Conservation (phyloP, 2,797 vertebrate species). For the Sphenopsis melanotis region DNA sequence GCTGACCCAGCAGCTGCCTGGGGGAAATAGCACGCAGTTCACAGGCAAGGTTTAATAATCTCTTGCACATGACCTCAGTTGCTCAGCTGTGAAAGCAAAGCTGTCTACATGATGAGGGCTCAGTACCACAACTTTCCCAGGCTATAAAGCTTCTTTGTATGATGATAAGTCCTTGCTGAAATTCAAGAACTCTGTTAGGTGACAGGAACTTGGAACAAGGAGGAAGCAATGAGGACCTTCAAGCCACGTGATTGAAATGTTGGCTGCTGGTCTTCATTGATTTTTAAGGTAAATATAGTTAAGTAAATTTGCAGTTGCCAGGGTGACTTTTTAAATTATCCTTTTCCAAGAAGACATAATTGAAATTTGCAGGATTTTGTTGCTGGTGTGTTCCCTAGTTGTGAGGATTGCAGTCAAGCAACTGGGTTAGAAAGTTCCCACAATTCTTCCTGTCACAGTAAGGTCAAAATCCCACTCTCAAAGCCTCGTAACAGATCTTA, state of each 20-base stretch:
- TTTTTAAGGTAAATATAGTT: background rate
- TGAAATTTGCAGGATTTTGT: background rate
- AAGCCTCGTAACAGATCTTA: background rate
- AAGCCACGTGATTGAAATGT: background rate
- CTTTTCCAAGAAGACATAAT: background rate
- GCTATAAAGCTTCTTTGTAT: background rate
- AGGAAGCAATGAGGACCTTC: background rate
- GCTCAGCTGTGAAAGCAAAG: background rate
- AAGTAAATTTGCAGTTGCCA: background rate
- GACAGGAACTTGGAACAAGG: background rate
- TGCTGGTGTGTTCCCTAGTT: background rate
- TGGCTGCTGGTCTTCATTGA: background rate
- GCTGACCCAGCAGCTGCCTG: background rate
- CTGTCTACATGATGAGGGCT: background rate
- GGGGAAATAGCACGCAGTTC: background rate
- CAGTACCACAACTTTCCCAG: background rate
- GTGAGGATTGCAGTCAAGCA: background rate
- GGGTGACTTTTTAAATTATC: background rate
- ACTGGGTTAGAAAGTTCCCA: background rate
- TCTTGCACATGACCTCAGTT: background rate
- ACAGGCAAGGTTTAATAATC: background rate
- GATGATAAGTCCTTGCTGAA: background rate
- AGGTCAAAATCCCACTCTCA: background rate
- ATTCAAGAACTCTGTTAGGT: background rate
- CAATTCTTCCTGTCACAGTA: background rate